These are phyloP conservation scores for Rousettus madagascariensis DNA, from an alignment of 2,797 vertebrate species.

Conservation along the genomic window DNA sequence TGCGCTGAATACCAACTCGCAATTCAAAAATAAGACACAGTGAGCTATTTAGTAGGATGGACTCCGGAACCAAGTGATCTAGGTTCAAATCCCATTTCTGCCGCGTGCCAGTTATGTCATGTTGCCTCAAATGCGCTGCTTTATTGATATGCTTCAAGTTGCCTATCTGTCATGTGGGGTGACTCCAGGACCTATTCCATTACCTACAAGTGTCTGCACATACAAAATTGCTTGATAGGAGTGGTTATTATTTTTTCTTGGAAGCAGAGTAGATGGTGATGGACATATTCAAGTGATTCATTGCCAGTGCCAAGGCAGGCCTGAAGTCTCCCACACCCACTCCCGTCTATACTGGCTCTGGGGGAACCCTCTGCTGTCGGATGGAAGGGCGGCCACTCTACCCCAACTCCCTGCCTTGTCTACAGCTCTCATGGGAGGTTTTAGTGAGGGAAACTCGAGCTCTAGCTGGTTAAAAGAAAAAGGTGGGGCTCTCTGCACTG, in stretches of 20 bases:
- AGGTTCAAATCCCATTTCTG: not conserved
- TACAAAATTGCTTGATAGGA: not conserved
- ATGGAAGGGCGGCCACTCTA: not conserved
- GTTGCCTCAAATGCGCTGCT: not conserved
- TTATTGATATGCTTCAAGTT: not conserved
- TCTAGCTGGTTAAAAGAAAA: not conserved
- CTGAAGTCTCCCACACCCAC: not conserved
- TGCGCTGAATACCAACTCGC: not conserved
- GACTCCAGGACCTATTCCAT: rapidly evolving
- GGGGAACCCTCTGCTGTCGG: not conserved
- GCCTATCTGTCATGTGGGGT: not conserved
- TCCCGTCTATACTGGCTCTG: not conserved
- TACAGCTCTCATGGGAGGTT: not conserved
- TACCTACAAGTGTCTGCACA: not conserved
- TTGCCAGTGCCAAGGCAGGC: not conserved
- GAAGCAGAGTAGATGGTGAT: not conserved
- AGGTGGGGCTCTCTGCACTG: not conserved
- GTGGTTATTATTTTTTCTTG: not conserved
- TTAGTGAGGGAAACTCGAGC: not conserved
- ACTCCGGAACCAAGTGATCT: not conserved
- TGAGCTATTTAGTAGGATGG: not conserved
- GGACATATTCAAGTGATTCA: not conserved
- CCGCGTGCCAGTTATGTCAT: not conserved
- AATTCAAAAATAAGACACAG: not conserved
- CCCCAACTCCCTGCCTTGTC: not conserved